phyloP scores from a whole-genome alignment of 1,140 invertebrate genomes.

The Drosophila yakuba region DNA sequence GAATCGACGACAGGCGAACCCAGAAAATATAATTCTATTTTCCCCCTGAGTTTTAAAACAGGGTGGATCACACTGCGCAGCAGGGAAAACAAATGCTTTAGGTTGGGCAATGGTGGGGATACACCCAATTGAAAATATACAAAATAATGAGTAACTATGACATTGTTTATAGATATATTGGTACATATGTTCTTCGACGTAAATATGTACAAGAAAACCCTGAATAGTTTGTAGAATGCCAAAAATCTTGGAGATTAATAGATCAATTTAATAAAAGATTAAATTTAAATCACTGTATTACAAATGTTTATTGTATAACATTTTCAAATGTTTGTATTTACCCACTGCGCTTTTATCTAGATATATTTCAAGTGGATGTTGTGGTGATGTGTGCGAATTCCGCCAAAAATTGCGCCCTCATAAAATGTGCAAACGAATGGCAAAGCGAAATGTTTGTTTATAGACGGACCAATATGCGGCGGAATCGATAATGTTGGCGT shows the following conservation, averaged over 20 bases:
- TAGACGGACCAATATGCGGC: slow-evolving; percentile 15
- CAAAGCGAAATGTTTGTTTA: slow-evolving; percentile 32
- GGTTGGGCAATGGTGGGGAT: not conserved
- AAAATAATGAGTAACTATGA: no score
- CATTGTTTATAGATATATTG: no score
- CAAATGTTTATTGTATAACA: no score
- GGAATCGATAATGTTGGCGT: slow-evolving; percentile 40
- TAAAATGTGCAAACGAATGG: slow-evolving; percentile 31
- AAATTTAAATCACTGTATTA: no score
- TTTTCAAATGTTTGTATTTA: not conserved
- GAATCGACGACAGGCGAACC: not conserved
- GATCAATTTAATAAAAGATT: no score
- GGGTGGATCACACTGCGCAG: slow-evolving; percentile 2
- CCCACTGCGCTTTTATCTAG: not conserved
- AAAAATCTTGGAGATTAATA: no score
- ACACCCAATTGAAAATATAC: no score
- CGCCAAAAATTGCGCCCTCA: slow-evolving; percentile 22
- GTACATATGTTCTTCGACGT: no score
- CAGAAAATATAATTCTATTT: slow-evolving; percentile 27
- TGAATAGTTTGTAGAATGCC: no score
- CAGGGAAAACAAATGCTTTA: not conserved
- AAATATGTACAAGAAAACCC: no score
- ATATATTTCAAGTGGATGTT: not conserved
- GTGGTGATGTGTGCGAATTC: slow-evolving; percentile 10
- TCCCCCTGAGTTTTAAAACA: not conserved